Evolutionary conservation across 2,888 invertebrate genomes (phyloP), one percentile per base, ranked within the genome.

Genomic region (Prosapia bicincta): DNA sequence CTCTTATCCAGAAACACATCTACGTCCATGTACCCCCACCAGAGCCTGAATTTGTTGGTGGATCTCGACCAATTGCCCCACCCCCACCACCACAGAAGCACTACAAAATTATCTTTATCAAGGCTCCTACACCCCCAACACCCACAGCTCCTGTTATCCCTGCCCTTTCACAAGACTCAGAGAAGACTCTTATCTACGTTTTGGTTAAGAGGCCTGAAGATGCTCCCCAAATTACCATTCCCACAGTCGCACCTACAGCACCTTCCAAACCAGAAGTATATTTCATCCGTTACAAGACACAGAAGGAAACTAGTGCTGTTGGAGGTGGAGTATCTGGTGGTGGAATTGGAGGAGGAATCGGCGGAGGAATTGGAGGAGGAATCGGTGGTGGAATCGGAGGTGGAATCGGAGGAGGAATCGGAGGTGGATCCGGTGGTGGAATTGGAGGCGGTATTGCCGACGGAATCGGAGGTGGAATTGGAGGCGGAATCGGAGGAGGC

Each of bases 61-160:
- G 89, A 72, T 88, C 88, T 79, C 90, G 91, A 82, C 89, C 91
- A 76, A 90, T 93, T 81, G 85, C 86, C 5, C 88, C 88, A 23
- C 87, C 91, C 0, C 91, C 91, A 70, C 91, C 93, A 80, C 89
- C 94, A 69, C 94, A 94, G 86, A 95, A 95, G 83, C 94, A 95
- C 85, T 94, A 95, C 90, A 95, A 95, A 85, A 95, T 95, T 85
- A 94, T 95, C 87, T 95, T 95, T 90, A 95, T 95, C 86, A 95
- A 95, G 88, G 95, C 95, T 75, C 95, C 95, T 82, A 90, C 94
- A 81, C 90, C 93, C 78, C 94, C 94, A 78, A 90, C 93, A 78
- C 94, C 94, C 77, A 91, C 92, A 79, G 93, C 91, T 0, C 95
- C 95, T 79, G 89, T 93, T 79, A 93, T 95, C 80, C 94, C 94